These are phyloP conservation scores for Polymixis lichenea DNA, from an alignment of 2,888 invertebrate genomes.

Conservation along the genomic window DNA sequence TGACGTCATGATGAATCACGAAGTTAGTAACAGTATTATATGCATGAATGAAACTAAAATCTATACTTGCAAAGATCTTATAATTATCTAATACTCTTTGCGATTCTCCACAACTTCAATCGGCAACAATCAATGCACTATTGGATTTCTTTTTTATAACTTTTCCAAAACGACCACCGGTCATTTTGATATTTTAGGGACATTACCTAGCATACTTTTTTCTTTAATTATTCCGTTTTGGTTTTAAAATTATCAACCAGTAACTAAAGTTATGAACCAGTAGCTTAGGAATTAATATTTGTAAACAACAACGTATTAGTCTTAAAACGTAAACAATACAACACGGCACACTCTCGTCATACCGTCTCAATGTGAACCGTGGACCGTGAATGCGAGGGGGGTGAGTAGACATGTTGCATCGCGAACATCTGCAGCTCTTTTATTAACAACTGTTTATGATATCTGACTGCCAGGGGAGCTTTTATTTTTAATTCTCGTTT, in stretches of 20 bases:
- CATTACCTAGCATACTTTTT: neutral
- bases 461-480: slow-evolving; percentile 48
- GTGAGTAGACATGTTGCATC: slow-evolving; percentile 56
- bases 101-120: neutral
- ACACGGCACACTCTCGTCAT: slow-evolving; percentile 29
- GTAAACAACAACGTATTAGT: neutral
- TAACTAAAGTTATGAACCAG: too few species aligned
- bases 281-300: neutral
- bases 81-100: neutral
- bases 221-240: neutral
- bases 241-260: neutral
- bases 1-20: neutral
- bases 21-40: too few species aligned
- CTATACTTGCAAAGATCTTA: neutral
- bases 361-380: slow-evolving; percentile 47
- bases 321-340: slow-evolving; percentile 30
- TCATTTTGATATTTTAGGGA: too few species aligned
- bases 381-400: slow-evolving; percentile 63
- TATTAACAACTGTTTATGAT: slow-evolving; percentile 69
- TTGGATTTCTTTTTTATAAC: neutral
- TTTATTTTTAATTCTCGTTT: slow-evolving; percentile 61
- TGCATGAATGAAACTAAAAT: too few species aligned
- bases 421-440: slow-evolving; percentile 69
- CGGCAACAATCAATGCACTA: neutral
- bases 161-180: neutral